Base-by-base conservation (phyloP, 2,113 vertebrate genomes). In the Syrmaticus mikado region DNA sequence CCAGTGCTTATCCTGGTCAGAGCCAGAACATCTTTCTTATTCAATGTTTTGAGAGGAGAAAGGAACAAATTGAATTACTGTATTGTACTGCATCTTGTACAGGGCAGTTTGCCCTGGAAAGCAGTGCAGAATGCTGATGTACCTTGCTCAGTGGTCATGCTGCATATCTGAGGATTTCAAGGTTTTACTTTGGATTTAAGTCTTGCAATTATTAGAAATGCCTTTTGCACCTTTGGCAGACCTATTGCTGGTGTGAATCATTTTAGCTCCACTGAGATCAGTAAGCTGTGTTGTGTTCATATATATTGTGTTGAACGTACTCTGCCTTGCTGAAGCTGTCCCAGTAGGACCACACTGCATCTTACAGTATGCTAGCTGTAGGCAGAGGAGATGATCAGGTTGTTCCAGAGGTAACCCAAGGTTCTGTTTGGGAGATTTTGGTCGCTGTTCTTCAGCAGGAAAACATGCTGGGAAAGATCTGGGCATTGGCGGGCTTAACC, bases 11-110 rank as follows among this genome's bases (percentile, higher is more conserved):
- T 15, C 7, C 2, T 71, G 20, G 46, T 46, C 21, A 48, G 13
- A 80, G 24, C 6, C 67, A 76, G 45, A 82, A 76, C 11, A 41
- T 34, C 5, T 82, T 65, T 41, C 36, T 70, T 61, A 2, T 16
- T 48, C 60, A 34, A 78, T 30, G 2, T 76, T 90, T 79, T 61
- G 36, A 43, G 60, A 92, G 78, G 36, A 67, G 46, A 87, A 85
- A 73, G 30, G 27, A 73, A 84, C 21, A 18, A 52, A 64, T 36
- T 40, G 10, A 20, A 11, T 78, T 84, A 15, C 22, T 0, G 0
- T 38, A 10, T 43, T 53, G 8, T 34, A 16, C 58, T 79, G 18
- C 14, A 50, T 3, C 34, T 68, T 58, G 84, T 1, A 0, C 36
- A 55, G 61, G 19, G 6, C 2, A 1, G 12, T 36, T 68, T 79